Conservation (phyloP, 2,113 vertebrate species). For the Aramus guarauna region DNA sequence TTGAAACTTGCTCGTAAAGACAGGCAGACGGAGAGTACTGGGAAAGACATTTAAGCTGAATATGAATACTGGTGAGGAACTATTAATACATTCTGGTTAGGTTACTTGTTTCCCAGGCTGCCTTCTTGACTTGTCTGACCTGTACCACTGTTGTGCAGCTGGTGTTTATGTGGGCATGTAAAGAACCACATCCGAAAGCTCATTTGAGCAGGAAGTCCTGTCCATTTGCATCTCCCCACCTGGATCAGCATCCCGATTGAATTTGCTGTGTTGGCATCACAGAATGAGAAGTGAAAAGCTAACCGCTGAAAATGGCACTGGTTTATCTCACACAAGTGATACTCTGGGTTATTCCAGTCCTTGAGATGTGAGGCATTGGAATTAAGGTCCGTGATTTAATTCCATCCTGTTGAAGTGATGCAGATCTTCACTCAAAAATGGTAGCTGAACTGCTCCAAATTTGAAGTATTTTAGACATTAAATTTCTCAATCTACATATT, state of each 20-base stretch:
- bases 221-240: background rate
- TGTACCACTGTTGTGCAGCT: background rate
- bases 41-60: background rate
- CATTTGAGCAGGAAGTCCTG: rapidly evolving
- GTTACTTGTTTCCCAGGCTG: background rate
- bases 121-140: background rate
- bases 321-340: background rate
- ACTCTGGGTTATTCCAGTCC: rapidly evolving
- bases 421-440: background rate
- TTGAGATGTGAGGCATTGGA: background rate
- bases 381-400: background rate
- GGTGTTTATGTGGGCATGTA: rapidly evolving
- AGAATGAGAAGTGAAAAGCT: background rate
- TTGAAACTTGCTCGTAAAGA: background rate
- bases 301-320: background rate
- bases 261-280: background rate
- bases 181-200: background rate
- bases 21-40: background rate
- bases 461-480: background rate
- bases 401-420: background rate
- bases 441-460: background rate
- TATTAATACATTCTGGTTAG: background rate
- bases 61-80: background rate
- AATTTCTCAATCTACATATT: background rate
- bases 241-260: background rate